Evolutionary conservation across 2,888 invertebrate genomes (phyloP).

Genomic region (Eilema sororculum): DNA sequence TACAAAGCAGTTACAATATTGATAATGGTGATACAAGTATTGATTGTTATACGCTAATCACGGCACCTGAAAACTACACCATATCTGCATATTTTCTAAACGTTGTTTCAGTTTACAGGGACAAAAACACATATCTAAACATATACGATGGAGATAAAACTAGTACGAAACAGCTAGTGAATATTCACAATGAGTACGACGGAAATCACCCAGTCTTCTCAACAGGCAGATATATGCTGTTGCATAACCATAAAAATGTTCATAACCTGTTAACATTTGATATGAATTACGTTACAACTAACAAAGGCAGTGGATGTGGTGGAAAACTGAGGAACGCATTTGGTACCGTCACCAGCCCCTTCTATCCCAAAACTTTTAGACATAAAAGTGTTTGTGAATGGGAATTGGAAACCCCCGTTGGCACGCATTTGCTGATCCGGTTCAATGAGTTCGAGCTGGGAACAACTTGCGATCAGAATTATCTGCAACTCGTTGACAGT

Average conservation of each 20-base stretch:
- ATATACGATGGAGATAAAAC: conserved; percentile 73
- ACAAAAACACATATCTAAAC: conserved; percentile 71
- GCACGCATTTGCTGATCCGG: conserved; percentile 64
- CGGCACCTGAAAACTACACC: conserved; percentile 88
- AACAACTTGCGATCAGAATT: conserved; percentile 88
- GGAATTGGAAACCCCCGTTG: conserved; percentile 74
- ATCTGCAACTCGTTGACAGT: conserved; percentile 88
- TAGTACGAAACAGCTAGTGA: conserved; percentile 54
- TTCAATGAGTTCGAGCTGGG: conserved; percentile 89
- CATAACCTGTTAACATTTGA: conserved; percentile 58
- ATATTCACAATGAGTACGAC: conserved; percentile 51
- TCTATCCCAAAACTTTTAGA: conserved; percentile 75
- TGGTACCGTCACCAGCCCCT: conserved; percentile 76
- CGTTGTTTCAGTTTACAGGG: conserved; percentile 58
- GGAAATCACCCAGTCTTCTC: conserved; percentile 87
- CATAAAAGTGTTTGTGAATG: conserved; percentile 71
- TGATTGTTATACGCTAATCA: conserved; percentile 90
- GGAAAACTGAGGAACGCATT: conserved; percentile 66
- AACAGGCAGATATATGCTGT: conserved; percentile 88
- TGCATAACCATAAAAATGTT: conserved; percentile 79
- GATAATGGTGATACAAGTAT: not conserved
- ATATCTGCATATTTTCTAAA: conserved; percentile 89
- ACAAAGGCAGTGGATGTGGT: conserved; percentile 79
- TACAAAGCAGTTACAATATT: conserved; percentile 72
- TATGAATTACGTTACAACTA: conserved; percentile 69